These are phyloP conservation scores for Ibycter americanus DNA, from an alignment of 2,797 vertebrate species.

Conservation along the genomic window DNA sequence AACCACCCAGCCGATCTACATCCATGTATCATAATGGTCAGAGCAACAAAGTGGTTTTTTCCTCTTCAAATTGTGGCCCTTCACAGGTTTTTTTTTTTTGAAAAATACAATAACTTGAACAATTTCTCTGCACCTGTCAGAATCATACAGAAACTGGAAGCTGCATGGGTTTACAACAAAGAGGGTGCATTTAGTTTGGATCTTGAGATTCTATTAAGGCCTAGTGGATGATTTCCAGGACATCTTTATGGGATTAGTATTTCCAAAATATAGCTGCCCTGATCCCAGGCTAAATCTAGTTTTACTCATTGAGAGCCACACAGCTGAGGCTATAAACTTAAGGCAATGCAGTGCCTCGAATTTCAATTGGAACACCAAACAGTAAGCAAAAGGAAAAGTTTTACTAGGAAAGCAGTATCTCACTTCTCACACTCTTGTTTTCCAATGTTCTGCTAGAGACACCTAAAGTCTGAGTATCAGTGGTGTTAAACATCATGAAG, in stretches of 20 bases:
- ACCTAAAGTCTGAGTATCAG: neutral
- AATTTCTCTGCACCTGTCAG: neutral
- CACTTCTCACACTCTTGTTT: neutral
- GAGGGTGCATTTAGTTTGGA: neutral
- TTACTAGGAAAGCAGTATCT: neutral
- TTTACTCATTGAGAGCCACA: neutral
- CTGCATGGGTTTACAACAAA: neutral
- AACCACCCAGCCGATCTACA: neutral
- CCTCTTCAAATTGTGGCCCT: neutral
- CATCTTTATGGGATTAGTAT: neutral
- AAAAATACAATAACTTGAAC: neutral
- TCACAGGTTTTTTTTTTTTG: neutral
- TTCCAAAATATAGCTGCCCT: neutral
- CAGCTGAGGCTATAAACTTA: neutral
- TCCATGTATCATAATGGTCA: neutral
- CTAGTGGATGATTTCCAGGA: neutral
- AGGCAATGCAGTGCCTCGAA: neutral
- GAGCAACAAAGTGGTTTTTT: neutral
- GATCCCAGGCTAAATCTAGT: neutral
- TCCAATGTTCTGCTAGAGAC: neutral
- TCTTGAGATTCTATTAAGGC: neutral
- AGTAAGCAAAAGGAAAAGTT: neutral
- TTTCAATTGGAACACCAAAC: neutral
- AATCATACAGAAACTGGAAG: neutral
- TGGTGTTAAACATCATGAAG: neutral